These are phyloP conservation scores for Serripes groenlandicus DNA, from an alignment of 2,888 invertebrate genomes.

Conservation along the genomic window DNA sequence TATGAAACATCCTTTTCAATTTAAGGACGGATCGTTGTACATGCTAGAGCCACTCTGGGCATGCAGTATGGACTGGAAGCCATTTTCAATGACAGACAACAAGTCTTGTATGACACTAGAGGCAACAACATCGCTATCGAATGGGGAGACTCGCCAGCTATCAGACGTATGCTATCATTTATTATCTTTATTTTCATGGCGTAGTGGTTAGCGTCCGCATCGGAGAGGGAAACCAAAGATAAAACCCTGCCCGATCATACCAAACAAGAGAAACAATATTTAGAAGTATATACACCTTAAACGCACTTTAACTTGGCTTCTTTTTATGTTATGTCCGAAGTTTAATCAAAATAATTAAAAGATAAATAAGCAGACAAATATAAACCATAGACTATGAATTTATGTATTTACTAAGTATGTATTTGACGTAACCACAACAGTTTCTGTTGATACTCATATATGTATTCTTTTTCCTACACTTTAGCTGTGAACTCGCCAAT, in stretches of 20 bases:
- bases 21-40: not conserved
- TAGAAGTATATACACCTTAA: too few species aligned
- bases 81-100: not conserved
- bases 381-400: too few species aligned
- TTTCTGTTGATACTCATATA: not conserved
- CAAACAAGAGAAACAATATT: too few species aligned
- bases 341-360: too few species aligned
- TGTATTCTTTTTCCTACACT: not conserved
- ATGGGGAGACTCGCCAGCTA: too few species aligned
- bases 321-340: too few species aligned
- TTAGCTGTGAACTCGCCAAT: not conserved
- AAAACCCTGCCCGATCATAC: too few species aligned
- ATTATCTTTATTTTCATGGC: not conserved
- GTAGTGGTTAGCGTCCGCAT: not conserved
- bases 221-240: too few species aligned
- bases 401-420: too few species aligned
- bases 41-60: not conserved
- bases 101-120: not conserved
- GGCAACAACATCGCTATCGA: constrained; percentile 2
- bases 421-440: too few species aligned
- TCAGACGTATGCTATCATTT: not conserved
- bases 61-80: not conserved
- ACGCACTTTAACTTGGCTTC: too few species aligned
- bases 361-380: too few species aligned
- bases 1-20: not conserved